Base-by-base conservation (phyloP, 2,797 vertebrate species). In the Lateolabrax maculatus region DNA sequence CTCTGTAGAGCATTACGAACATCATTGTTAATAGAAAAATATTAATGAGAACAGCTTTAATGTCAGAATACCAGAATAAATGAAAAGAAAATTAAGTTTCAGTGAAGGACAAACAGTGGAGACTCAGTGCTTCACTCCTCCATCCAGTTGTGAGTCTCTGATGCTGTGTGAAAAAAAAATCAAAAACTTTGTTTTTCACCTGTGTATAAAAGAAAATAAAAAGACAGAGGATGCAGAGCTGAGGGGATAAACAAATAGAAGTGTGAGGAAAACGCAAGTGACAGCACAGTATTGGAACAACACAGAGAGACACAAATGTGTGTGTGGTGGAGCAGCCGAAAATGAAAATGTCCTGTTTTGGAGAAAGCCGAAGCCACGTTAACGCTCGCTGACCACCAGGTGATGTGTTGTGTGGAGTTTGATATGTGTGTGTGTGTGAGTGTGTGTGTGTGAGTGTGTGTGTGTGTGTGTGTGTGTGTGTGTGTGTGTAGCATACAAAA, bases 301-400 rank as follows among this genome's bases (percentile, higher is more conserved):
- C 4, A 19, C 13, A 43, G 12, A 53, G 1, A 55, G 3, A 29
- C 10, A 37, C 10, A 67, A 31, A 58, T 11, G 15, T 58, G 2
- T 34, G 29, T 11, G 6, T 25, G 31, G 44, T 19, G 16, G 6
- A 57, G 39, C 27, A 51, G 36, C 55, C n/a, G 27, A 12, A 75
- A 39, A 60, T 13, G 1, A 62, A 51, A 61, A 23, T 1, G 62
- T 56, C 8, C 7, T 31, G 37, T 52, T 62, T n/a, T 0, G 5
- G 49, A 67, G 51, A n/a, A 41, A 37, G 23, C 29, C n/a, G 4
- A 53, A 23, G 39, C 49, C 60, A 23, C 4, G 13, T 5, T 19
- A 43, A 9, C 1, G 13, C 61, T 36, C 0, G 0, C 36, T 68
- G 56, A 71, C 55, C 68, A 23, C 49, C 67, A 46, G 84, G 55